phyloP scores from a whole-genome alignment of 1,140 invertebrate genomes.

The Vollenhovia emeryi region DNA sequence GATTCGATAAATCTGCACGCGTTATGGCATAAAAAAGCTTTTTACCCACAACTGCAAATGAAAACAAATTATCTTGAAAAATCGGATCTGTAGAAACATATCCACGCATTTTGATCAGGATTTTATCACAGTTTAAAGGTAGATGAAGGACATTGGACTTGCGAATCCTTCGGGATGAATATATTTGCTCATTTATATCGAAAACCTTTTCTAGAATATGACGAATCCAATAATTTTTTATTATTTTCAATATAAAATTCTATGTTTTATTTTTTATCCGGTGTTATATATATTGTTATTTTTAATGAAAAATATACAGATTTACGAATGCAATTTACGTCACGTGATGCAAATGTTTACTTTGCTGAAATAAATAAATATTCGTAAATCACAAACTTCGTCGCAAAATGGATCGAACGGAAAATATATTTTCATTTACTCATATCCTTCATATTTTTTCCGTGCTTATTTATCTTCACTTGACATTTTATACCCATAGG shows the following conservation, averaged over 20 bases:
- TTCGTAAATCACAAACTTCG: not conserved
- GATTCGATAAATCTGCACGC: not conserved
- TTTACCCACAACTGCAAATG: not conserved
- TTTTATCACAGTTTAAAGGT: constrained; percentile 76
- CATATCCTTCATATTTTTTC: not conserved
- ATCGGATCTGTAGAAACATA: constrained; percentile 37
- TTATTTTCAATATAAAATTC: not conserved
- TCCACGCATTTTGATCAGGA: constrained; percentile 80
- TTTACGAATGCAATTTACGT: not conserved
- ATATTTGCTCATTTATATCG: not conserved
- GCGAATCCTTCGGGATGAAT: not conserved
- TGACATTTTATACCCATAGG: not conserved
- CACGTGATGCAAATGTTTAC: not conserved
- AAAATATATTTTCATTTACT: not conserved
- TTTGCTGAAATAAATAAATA: not conserved
- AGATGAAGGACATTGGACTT: constrained; percentile 33
- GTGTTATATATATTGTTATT: not conserved
- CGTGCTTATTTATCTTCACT: not conserved
- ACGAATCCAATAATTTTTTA: not conserved
- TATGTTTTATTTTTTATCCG: constrained; percentile 2
- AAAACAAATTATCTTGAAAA: constrained; percentile 7
- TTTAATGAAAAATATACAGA: not conserved
- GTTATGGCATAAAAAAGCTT: not conserved
- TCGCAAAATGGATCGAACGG: not conserved
- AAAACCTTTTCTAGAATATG: not conserved